phyloP scores from a whole-genome alignment of 1,140 invertebrate genomes.

The Anoplolepis gracilipes region DNA sequence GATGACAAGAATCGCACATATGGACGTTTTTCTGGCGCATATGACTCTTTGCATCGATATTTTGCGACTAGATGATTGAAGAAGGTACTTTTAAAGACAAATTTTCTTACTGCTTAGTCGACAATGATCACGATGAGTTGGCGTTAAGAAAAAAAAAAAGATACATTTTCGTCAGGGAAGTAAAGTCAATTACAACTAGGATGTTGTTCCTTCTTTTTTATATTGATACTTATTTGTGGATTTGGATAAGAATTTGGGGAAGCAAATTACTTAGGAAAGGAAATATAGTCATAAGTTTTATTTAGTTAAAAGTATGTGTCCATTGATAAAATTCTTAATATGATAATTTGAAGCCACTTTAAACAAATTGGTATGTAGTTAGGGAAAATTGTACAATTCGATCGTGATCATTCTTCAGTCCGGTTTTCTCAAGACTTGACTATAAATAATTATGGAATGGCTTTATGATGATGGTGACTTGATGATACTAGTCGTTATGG shows the following conservation, averaged over 20 bases:
- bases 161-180: slow-evolving; percentile 7
- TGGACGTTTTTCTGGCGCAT: slow-evolving; percentile 64
- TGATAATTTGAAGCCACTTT: slow-evolving; percentile 9
- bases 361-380: slow-evolving; percentile 16
- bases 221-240: slow-evolving; percentile 51
- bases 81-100: slow-evolving; percentile 60
- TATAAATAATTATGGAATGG: slow-evolving; percentile 60
- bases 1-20: slow-evolving; percentile 48
- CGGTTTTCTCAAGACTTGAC: slow-evolving; percentile 57
- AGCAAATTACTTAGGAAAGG: neutral
- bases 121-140: slow-evolving; percentile 64
- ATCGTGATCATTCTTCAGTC: slow-evolving; percentile 60
- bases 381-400: slow-evolving; percentile 39
- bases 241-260: neutral
- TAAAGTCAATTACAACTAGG: slow-evolving; percentile 30
- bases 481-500: slow-evolving; percentile 64
- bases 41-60: slow-evolving; percentile 62
- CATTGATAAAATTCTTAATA: slow-evolving; percentile 33
- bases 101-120: slow-evolving; percentile 59
- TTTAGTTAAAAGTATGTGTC: slow-evolving; percentile 16
- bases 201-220: slow-evolving; percentile 41
- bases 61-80: slow-evolving; percentile 51
- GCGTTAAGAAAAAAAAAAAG: neutral
- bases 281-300: slow-evolving; percentile 44
- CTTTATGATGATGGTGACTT: slow-evolving; percentile 51